Evolutionary conservation across 1,140 invertebrate genomes (phyloP).

Genomic region (Adelges cooleyi): DNA sequence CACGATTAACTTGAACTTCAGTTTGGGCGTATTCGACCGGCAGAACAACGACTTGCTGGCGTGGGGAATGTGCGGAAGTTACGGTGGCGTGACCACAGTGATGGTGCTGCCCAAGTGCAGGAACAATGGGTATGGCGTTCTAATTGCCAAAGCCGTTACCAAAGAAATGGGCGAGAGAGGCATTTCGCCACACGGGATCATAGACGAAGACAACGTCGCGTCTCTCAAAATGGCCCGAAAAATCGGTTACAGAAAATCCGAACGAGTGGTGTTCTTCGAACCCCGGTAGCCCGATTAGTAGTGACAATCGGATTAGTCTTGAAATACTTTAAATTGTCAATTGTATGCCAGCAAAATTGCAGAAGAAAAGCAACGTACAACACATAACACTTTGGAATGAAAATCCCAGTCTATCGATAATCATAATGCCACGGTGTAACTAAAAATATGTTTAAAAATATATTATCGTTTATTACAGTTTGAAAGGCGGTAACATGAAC

Average conservation of each 20-base stretch:
- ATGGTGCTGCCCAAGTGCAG: background rate
- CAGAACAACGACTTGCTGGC: slow-evolving; percentile 10
- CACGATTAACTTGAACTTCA: slow-evolving; percentile 23
- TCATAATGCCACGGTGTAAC: too few relatives aligned
- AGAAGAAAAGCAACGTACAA: too few relatives aligned
- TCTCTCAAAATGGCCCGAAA: background rate
- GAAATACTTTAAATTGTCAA: too few relatives aligned
- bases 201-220: slow-evolving; percentile 15
- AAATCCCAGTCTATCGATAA: too few relatives aligned
- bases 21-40: slow-evolving; percentile 25
- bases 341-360: too few relatives aligned
- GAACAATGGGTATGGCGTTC: slow-evolving; percentile 17
- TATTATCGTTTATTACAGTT: too few relatives aligned
- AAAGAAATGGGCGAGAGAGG: slow-evolving; percentile 24
- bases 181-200: slow-evolving; percentile 27
- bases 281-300: too few relatives aligned
- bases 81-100: slow-evolving; percentile 29
- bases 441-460: too few relatives aligned
- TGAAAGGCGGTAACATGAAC: too few relatives aligned
- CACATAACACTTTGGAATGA: too few relatives aligned
- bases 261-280: too few relatives aligned
- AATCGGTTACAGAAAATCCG: background rate
- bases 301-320: too few relatives aligned
- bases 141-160: slow-evolving; percentile 21
- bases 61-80: slow-evolving; percentile 31